phyloP scores from a whole-genome alignment of 1,140 invertebrate genomes.

The Maconellicoccus hirsutus region DNA sequence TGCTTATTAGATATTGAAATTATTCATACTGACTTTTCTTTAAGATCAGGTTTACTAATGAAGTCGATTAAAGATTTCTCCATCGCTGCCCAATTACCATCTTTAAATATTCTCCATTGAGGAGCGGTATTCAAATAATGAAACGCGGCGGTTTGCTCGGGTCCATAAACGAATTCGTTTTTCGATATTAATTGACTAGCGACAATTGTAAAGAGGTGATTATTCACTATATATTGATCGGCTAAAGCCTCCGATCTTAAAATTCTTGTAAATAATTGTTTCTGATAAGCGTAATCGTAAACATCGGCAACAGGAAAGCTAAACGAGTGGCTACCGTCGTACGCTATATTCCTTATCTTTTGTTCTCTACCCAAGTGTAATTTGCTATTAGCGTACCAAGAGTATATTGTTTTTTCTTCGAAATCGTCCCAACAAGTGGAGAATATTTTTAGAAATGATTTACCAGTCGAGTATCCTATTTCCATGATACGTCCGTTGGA shows the following conservation, averaged over 20 bases:
- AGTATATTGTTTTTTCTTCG: conserved; percentile 14
- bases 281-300: conserved; percentile 19
- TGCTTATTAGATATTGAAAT: too few species aligned
- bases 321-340: conserved; percentile 10
- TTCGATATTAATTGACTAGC: conserved; percentile 38
- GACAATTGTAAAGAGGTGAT: conserved; percentile 23
- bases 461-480: neutral
- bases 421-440: conserved; percentile 24
- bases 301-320: neutral
- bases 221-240: neutral
- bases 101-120: conserved; percentile 46
- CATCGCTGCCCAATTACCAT: conserved; percentile 39
- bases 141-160: conserved; percentile 36
- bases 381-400: neutral
- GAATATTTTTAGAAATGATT: conserved; percentile 16
- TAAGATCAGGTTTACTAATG: too few species aligned
- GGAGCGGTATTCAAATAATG: conserved; percentile 44
- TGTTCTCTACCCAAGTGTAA: conserved; percentile 12
- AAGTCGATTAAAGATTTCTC: conserved; percentile 24
- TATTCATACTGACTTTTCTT: too few species aligned
- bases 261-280: neutral
- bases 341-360: conserved; percentile 10
- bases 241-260: neutral
- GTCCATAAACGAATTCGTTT: conserved; percentile 38
- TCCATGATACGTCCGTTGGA: neutral